phyloP scores from a whole-genome alignment of 2,113 vertebrate genomes.

The Blennius ocellaris region DNA sequence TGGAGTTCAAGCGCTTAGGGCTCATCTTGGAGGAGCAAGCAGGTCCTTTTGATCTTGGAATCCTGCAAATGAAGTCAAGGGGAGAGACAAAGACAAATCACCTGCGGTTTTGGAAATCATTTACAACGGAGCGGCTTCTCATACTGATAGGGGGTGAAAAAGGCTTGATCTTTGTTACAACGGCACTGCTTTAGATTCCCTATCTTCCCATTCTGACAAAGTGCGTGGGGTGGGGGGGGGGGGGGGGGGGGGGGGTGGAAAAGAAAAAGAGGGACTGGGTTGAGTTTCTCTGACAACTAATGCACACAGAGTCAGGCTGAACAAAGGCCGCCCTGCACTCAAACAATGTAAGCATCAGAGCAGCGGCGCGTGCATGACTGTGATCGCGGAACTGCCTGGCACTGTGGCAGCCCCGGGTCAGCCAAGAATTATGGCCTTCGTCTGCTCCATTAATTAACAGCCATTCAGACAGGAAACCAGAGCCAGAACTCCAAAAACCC shows the following conservation, averaged over 20 bases:
- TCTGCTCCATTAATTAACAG: conserved; percentile 82
- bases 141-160: conserved; percentile 76
- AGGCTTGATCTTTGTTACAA: conserved; percentile 73
- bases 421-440: conserved; percentile 67
- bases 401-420: conserved; percentile 51
- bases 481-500: conserved; percentile 71
- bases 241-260: conserved; percentile 13
- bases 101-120: conserved; percentile 75
- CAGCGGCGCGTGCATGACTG: conserved; percentile 49
- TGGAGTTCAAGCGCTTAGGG: conserved; percentile 68
- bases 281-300: conserved; percentile 41
- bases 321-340: conserved; percentile 20
- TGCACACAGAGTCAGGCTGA: conserved; percentile 23
- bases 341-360: conserved; percentile 47
- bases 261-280: conserved; percentile 10
- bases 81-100: conserved; percentile 71
- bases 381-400: conserved; percentile 58
- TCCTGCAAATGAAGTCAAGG: conserved; percentile 70
- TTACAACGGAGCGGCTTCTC: conserved; percentile 61
- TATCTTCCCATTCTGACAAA: conserved; percentile 32
- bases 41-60: conserved; percentile 71
- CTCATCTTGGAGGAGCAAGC: conserved; percentile 66
- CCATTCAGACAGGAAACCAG: conserved; percentile 81
- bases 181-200: conserved; percentile 33
- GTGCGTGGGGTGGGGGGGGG: conserved; percentile 26